phyloP scores from a whole-genome alignment of 2,797 vertebrate genomes.

The Hylomyscus alleni region DNA sequence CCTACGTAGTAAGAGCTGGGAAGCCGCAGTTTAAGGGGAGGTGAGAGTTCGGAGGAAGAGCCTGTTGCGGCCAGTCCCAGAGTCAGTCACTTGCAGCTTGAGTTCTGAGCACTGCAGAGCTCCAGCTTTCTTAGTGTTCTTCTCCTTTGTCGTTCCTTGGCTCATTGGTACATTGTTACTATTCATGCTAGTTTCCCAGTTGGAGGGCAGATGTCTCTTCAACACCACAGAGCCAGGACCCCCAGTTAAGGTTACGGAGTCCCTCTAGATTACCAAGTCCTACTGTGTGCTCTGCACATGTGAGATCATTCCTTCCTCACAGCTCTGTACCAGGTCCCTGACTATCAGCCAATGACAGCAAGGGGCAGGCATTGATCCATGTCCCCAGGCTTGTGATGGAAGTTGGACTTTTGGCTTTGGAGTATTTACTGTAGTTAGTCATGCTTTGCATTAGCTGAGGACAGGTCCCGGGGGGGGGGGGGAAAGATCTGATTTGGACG shows the following conservation, averaged over 20 bases:
- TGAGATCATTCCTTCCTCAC: not conserved
- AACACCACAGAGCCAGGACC: accelerated
- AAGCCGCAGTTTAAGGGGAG: not conserved
- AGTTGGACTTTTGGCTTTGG: not conserved
- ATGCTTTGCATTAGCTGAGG: no score
- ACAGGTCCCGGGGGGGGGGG: accelerated
- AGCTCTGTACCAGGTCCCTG: not conserved
- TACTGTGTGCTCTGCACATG: accelerated
- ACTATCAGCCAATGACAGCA: accelerated
- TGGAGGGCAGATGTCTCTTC: not conserved
- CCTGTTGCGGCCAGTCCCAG: accelerated
- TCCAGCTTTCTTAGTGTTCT: accelerated
- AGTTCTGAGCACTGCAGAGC: not conserved
- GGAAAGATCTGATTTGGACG: not conserved
- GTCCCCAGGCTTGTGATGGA: not conserved
- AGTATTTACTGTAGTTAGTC: not conserved
- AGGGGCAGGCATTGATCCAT: accelerated
- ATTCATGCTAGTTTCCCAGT: not conserved
- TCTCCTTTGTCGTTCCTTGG: not conserved
- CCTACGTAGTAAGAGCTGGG: accelerated
- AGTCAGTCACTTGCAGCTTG: not conserved
- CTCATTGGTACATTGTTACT: accelerated
- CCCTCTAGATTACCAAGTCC: accelerated
- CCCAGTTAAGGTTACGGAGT: accelerated
- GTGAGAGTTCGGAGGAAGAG: accelerated